Evolutionary conservation across 2,113 vertebrate genomes (phyloP).

Genomic region (Hemiprocne comata): DNA sequence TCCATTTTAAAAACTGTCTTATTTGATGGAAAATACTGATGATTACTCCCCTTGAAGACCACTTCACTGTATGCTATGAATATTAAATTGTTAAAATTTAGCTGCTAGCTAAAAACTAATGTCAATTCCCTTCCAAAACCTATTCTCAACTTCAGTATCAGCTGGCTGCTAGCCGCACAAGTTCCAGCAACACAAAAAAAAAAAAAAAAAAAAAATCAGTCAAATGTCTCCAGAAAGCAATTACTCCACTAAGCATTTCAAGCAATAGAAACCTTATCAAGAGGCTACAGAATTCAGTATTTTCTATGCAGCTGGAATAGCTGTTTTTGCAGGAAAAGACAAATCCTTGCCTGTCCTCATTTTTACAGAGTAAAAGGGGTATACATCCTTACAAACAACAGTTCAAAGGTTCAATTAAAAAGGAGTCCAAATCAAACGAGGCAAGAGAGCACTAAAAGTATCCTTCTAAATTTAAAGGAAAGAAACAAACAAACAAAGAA

Average conservation of each 20-base stretch:
- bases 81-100: background rate
- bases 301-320: background rate
- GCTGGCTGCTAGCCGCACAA: rapidly evolving
- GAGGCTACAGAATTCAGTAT: background rate
- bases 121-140: background rate
- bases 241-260: background rate
- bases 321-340: background rate
- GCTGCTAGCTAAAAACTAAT: background rate
- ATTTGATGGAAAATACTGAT: background rate
- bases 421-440: background rate
- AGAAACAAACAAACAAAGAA: too few relatives aligned
- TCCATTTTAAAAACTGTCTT: background rate
- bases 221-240: background rate
- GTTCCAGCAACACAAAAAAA: background rate
- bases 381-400: background rate
- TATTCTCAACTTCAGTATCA: background rate
- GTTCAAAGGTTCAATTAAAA: background rate
- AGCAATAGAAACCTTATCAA: background rate
- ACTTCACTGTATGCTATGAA: background rate
- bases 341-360: background rate
- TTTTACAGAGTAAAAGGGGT: background rate
- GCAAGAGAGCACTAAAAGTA: background rate
- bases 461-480: background rate
- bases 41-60: background rate
- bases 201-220: background rate